phyloP scores from a whole-genome alignment of 2,888 invertebrate genomes.

The Athalia rosae region DNA sequence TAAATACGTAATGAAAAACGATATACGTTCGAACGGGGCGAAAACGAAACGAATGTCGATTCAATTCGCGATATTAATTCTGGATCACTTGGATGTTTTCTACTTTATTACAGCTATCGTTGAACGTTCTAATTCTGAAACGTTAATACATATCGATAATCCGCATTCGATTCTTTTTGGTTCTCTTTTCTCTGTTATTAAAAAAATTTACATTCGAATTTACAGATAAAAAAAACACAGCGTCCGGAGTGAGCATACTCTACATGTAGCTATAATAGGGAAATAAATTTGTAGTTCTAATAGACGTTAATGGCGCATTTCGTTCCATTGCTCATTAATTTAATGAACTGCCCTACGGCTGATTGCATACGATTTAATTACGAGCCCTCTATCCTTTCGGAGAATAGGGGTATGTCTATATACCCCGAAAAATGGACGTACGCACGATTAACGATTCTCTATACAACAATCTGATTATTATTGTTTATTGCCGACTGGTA shows the following conservation, averaged over 20 bases:
- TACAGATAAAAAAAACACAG: not conserved
- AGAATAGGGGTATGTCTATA: not conserved
- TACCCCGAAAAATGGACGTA: not conserved
- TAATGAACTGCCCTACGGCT: slow-evolving; percentile 39
- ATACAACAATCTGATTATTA: slow-evolving; percentile 20
- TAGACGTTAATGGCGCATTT: slow-evolving; percentile 39
- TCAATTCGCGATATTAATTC: too few relatives aligned
- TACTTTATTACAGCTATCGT: too few relatives aligned
- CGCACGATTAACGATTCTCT: slow-evolving; percentile 18
- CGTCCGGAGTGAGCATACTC: slow-evolving; percentile 3
- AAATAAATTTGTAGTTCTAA: slow-evolving; percentile 35
- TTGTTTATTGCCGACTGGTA: slow-evolving; percentile 21
- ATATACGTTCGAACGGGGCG: too few relatives aligned
- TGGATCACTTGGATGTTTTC: too few relatives aligned
- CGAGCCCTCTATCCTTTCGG: slow-evolving; percentile 19
- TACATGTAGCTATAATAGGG: slow-evolving; percentile 4
- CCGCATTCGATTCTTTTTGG: too few relatives aligned
- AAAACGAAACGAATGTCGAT: too few relatives aligned
- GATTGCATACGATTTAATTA: slow-evolving; percentile 41
- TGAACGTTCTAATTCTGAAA: too few relatives aligned
- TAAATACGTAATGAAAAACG: too few relatives aligned
- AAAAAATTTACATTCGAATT: too few relatives aligned
- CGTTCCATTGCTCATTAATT: slow-evolving; percentile 42
- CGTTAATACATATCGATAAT: too few relatives aligned
- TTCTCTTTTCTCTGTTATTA: too few relatives aligned